Conservation (phyloP, 2,797 vertebrate genomes). For the Melopsittacus undulatus region DNA sequence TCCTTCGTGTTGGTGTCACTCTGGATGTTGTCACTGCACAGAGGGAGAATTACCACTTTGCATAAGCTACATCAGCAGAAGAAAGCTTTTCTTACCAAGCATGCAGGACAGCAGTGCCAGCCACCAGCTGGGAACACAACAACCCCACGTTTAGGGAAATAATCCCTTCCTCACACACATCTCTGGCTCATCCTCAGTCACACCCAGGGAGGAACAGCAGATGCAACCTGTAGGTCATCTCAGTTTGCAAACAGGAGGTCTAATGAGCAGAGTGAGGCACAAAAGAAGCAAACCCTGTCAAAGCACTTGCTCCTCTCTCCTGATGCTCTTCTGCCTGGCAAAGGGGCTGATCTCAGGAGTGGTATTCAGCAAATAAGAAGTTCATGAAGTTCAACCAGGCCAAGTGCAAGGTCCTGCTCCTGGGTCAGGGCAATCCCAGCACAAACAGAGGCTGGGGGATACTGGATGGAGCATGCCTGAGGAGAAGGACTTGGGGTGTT, state of each 20-base stretch:
- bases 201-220: neutral
- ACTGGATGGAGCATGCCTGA: no score
- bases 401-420: neutral
- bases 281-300: neutral
- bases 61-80: neutral
- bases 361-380: accelerated
- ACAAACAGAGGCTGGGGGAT: no score
- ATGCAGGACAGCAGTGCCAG: accelerated
- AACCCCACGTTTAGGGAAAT: neutral
- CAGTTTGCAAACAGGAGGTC: neutral
- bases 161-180: accelerated
- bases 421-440: neutral
- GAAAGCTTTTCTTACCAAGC: neutral
- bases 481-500: no score
- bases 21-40: conserved; percentile 83
- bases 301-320: neutral
- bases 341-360: neutral
- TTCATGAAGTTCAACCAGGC: neutral
- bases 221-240: neutral
- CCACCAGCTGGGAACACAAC: accelerated
- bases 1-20: conserved; percentile 86
- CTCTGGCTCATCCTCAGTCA: neutral
- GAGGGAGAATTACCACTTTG: conserved; percentile 18
- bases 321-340: neutral
- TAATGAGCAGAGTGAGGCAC: neutral